Evolutionary conservation across 2,888 invertebrate species (phyloP).

Genomic region (Drosophila paramelanica): DNA sequence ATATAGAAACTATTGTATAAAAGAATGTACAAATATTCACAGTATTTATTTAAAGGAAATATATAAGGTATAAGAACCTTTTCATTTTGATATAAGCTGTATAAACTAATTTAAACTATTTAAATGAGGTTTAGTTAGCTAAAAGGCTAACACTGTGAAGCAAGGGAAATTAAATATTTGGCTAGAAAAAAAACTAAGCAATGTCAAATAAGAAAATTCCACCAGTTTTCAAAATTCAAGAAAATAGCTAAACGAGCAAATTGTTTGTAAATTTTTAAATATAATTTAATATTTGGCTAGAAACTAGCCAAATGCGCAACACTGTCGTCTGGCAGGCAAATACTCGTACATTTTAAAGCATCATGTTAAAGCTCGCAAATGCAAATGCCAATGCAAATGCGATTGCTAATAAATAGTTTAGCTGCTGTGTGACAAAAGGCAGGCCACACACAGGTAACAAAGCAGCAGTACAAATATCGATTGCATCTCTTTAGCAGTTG

Average conservation of each 20-base stretch:
- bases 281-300: not conserved
- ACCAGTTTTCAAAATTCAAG: not conserved
- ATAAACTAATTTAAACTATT: too few species aligned
- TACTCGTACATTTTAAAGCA: not conserved
- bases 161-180: too few species aligned
- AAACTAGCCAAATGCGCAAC: not conserved
- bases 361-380: not conserved
- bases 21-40: too few species aligned
- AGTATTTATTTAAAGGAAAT: too few species aligned
- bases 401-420: conserved; percentile 16
- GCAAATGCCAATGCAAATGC: not conserved
- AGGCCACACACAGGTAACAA: not conserved
- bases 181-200: too few species aligned
- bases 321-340: not conserved
- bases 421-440: conserved; percentile 1
- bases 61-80: too few species aligned
- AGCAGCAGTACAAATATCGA: conserved; percentile 2
- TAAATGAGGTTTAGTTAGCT: too few species aligned
- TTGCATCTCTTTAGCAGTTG: conserved; percentile 15
- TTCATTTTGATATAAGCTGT: too few species aligned
- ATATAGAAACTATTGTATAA: too few species aligned
- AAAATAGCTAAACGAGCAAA: not conserved
- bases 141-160: too few species aligned
- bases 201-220: too few species aligned
- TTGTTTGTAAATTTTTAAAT: not conserved